Percentiles rank a stretch among this genome's conserved stretches.
phyloP scores from a whole-genome alignment of 30 jellyfish, hydroid and myxozoan genomes.

The Catostylus mosaicus region DNA sequence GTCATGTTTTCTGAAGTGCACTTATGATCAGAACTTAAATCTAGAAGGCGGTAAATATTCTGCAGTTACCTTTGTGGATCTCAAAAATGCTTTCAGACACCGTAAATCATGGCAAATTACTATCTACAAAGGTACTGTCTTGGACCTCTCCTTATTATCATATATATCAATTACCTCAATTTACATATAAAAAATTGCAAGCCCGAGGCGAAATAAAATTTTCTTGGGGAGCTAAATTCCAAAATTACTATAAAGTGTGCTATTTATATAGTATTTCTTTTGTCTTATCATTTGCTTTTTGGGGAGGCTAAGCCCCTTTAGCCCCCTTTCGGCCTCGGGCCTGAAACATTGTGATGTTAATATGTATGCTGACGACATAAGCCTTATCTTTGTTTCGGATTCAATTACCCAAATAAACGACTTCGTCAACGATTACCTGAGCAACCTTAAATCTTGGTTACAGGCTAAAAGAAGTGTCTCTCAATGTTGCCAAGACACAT shows the following conservation, averaged over 20 bases:
- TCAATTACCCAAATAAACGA: background rate
- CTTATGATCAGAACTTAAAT: background rate
- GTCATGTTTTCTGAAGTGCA: background rate
- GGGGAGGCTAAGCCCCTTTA: too few relatives aligned
- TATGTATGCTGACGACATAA: constrained; percentile 9
- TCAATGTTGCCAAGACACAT: constrained; percentile 9
- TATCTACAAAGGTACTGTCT: background rate
- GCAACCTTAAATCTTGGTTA: constrained; percentile 2
- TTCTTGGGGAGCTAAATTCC: too few relatives aligned
- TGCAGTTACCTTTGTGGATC: constrained; percentile 22
- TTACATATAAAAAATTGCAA: too few relatives aligned
- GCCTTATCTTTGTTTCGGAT: constrained; percentile 5
- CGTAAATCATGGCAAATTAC: background rate
- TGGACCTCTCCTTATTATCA: background rate
- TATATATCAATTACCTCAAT: background rate
- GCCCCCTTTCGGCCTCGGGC: too few relatives aligned
- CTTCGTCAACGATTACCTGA: background rate
- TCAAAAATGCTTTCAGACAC: constrained; percentile 18
- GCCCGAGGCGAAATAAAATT: too few relatives aligned
- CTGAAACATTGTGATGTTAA: constrained; percentile 13
- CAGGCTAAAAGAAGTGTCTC: constrained; percentile 19
- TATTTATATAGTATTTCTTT: too few relatives aligned
- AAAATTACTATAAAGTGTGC: too few relatives aligned
- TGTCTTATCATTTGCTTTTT: too few relatives aligned
- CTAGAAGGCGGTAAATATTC: constrained; percentile 17